Evolutionary conservation across 2,113 vertebrate genomes (phyloP), one percentile per base, ranked within the genome.

Genomic region (Centrocercus urophasianus): DNA sequence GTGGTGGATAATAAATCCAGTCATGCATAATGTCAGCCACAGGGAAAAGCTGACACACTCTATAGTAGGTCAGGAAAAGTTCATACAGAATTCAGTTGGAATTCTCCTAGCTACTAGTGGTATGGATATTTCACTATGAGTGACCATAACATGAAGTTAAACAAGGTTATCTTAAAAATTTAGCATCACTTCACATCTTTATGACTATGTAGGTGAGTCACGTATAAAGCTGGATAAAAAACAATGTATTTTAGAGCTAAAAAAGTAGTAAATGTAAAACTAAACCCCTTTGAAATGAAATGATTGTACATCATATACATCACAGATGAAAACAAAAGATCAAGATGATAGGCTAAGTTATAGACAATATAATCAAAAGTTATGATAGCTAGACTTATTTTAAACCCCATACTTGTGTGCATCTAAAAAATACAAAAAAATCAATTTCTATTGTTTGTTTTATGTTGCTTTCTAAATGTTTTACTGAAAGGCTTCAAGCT

Each of bases 401-500:
- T 81, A 86, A 86, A 80, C 6, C 19, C 42, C 36, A 15, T 60
- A 81, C 71, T 81, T 83, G 17, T 74, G 42, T 38, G 38, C 10
- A 48, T 20, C 2, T 32, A 59, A n/a, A 59, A 57, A n/a, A 59
- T 59, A 15, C 25, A 47, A 30, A 40, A 56, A 81, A 69, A 90
- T 50, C 18, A 38, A 8, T 82, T 79, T 50, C 12, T 78, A 77
- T 18, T 73, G 3, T 86, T 93, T 82, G 69, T 60, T 95, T 70
- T 89, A 28, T 76, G 16, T 71, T 70, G 38, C 30, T 93, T 89
- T 90, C 69, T 77, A 71, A 93, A 60, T 70, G 52, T 67, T 95
- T 83, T 74, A 81, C 24, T 86, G 88, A 86, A 88, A 93, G 61
- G 14, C 25, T 91, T 95, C 69, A 86, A 63, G 67, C n/a, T 77